A percentile compares a stretch with the other conserved stretches of the same genome.
Evolutionary conservation across 2,888 invertebrate species (phyloP).

Genomic region (Gisinianus flammeolus): DNA sequence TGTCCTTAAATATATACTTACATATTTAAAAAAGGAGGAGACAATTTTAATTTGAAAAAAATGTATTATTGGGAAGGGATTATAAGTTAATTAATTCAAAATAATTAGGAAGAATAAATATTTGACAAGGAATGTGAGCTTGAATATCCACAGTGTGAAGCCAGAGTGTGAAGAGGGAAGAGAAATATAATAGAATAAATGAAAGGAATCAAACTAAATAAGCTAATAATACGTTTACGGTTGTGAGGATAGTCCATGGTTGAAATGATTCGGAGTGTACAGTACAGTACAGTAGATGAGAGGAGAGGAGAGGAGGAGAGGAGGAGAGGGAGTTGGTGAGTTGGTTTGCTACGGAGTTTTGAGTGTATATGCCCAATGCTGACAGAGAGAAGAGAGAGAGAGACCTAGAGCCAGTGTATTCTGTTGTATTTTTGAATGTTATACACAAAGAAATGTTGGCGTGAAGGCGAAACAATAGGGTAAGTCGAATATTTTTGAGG

Average conservation of each 20-base stretch:
- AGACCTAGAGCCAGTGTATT: background rate
- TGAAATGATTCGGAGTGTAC: constrained; percentile 1
- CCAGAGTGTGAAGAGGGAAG: no score
- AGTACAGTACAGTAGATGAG: background rate
- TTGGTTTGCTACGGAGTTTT: background rate
- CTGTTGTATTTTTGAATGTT: background rate
- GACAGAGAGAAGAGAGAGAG: background rate
- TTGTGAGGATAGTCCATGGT: constrained; percentile 11
- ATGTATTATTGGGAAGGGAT: no score
- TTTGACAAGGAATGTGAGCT: no score
- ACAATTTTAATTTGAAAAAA: no score
- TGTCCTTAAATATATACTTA: no score
- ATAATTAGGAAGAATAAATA: no score
- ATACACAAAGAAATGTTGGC: constrained; percentile 7
- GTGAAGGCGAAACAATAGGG: constrained; percentile 31
- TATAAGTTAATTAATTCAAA: no score
- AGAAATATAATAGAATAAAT: no score
- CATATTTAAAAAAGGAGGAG: no score
- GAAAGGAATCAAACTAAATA: constrained; percentile 6
- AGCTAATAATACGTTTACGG: constrained; percentile 29
- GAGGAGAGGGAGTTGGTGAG: background rate
- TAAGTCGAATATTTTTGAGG: constrained; percentile 34
- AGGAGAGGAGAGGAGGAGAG: constrained; percentile 7
- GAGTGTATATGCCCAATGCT: background rate
- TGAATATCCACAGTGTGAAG: no score